phyloP scores from a whole-genome alignment of 2,113 vertebrate species.

The Zosterops japonicus region DNA sequence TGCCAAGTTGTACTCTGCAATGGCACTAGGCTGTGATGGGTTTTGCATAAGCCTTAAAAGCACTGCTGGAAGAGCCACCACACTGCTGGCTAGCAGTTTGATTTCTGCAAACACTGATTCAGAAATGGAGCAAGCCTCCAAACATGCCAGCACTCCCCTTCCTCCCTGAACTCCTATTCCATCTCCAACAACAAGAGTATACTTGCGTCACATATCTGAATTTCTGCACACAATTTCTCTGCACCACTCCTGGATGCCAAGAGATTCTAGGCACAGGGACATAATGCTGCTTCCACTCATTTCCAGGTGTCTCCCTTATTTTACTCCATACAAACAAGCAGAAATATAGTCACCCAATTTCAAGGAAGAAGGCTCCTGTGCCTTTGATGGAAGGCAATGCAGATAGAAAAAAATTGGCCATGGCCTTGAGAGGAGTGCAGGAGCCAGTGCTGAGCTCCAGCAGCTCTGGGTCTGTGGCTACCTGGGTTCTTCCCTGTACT shows the following conservation, averaged over 20 bases:
- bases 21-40: not conserved
- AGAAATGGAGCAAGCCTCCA: not conserved
- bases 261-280: not conserved
- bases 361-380: not conserved
- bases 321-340: not conserved
- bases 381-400: not conserved
- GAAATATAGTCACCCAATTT: not conserved
- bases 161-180: not conserved
- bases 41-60: slow-evolving; percentile 9
- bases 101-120: not conserved
- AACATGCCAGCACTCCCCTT: not conserved
- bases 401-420: not conserved
- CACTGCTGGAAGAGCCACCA: not conserved
- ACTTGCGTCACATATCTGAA: not conserved
- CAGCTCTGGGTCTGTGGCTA: not conserved
- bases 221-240: not conserved
- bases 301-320: not conserved
- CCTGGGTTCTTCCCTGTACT: not conserved
- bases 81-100: not conserved
- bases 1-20: not conserved
- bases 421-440: not conserved
- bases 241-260: not conserved
- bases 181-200: not conserved
- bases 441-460: not conserved
- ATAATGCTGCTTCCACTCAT: not conserved